Evolutionary conservation across 2,797 vertebrate species (phyloP).

Genomic region (Falco concolor): DNA sequence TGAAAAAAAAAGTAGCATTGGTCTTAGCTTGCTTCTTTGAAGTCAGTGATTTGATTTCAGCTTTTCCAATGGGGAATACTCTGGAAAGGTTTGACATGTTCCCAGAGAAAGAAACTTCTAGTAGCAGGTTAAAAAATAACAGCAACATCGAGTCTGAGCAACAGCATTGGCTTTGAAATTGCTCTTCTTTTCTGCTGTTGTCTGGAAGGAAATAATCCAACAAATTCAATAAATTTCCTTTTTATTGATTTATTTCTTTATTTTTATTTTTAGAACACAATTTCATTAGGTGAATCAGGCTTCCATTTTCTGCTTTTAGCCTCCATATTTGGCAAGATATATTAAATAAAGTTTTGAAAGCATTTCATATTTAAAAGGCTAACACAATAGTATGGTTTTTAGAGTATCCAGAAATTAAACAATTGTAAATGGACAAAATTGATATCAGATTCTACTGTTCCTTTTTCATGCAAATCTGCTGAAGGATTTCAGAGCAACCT

Average conservation of each 20-base stretch:
- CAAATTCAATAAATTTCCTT: not conserved
- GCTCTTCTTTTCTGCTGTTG: not conserved
- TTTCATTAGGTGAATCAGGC: constrained; percentile 42
- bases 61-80: not conserved
- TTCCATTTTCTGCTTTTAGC: constrained; percentile 2
- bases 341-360: constrained; percentile 19
- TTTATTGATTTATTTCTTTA: constrained; percentile 3
- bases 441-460: not conserved
- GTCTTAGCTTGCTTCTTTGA: not conserved
- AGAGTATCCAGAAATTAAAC: not conserved
- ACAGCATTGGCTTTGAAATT: not conserved
- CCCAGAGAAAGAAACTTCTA: not conserved
- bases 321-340: not conserved
- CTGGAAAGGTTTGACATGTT: not conserved
- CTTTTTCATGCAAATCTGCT: not conserved
- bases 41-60: not conserved
- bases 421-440: not conserved
- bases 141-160: not conserved
- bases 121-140: not conserved
- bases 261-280: constrained; percentile 5
- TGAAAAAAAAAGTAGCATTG: not conserved
- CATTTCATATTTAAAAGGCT: not conserved
- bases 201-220: constrained; percentile 1
- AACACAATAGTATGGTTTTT: not conserved
- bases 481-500: not conserved